Evolutionary conservation across 2,888 invertebrate genomes (phyloP), one percentile per base, ranked within the genome.

Genomic region (Myathropa florea): DNA sequence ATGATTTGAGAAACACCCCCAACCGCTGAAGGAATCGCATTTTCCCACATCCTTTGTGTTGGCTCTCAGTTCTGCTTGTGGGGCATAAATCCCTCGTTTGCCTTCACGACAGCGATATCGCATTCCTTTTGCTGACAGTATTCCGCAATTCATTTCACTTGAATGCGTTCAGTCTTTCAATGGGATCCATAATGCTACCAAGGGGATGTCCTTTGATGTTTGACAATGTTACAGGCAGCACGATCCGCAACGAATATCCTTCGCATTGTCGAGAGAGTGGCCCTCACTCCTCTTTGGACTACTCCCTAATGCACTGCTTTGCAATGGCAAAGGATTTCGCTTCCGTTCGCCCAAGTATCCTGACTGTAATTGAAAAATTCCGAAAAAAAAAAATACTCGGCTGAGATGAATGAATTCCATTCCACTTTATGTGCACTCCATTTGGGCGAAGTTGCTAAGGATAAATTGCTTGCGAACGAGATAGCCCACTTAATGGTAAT

Each of bases 221-320:
- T 59, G 57, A 57, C 68, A 33, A 26, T 26, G 24, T 57, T 14
- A 18, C 24, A 24, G 23, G 18, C 18, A 18, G 65, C 65, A 65
- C 65, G 65, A 14, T 67, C 55, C 55, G 21, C 26, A 55, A 23
- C 30, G 67, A 57, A 26, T 57, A 57, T 57, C 57, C 46, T 46
- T 18, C 18, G 33, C 46, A 46, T 46, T 46, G 46, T 46, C 18
- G 46, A 46, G 46, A 46, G 18, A 46, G 46, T 46, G 46, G 1
- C 6, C 28, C 28, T 7, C 30, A 12, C 46, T 9, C 46, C 46
- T 7, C 46, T 18, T 2, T 14, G 1, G 46, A 7, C 46, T n/a
- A 7, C 18, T 18, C 46, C 46, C 46, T 46, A 46, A 46, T 46
- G 46, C 46, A 46, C 46, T 46, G 39, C 39, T 18, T 18, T 39